Base-by-base conservation (phyloP, 2,888 invertebrate genomes). In the Hydroisotoma schaefferi region DNA sequence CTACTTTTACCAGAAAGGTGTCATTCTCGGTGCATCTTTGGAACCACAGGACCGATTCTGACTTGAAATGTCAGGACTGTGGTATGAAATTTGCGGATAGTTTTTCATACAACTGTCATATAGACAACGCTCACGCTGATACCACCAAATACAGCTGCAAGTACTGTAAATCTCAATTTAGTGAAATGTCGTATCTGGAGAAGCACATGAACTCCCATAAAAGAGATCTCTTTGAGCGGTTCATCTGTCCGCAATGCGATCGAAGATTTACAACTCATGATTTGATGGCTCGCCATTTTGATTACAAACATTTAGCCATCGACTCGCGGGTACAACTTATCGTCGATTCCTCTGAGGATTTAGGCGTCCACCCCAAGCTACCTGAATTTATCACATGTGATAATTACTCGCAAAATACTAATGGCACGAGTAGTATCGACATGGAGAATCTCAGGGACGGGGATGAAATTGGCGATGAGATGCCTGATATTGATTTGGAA, bases 1-100 rank as follows among this genome's bases (percentile, higher is more conserved):
- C n/a, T n/a, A n/a, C n/a, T n/a, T 52, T 52, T 28, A 52, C 28
- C 15, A 52, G 37, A n/a, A 52, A 52, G 37, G 12, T 33, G n/a
- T 33, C 5, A 5, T 52, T 52, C 38, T 4, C 52, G 3, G 5
- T 37, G 12, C 52, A 52, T 25, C 4, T 52, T 5, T 52, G 52
- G 52, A 37, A 18, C 26, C 52, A 52, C 23, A 18, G 52, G 22
- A 12, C 33, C 20, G 37, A 37, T 33, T 29, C 52, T n/a, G 25
- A 52, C 23, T 27, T 52, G 3, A 37, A 15, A 2, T 52, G 52
- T 37, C 2, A 15, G 4, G 52, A 20, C 37, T 52, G 52, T 37
- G 52, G 23, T 8, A 22, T 52, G 4, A 20, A 52, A 33, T 52
- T 52, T 37, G 22, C 12, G 4, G 52, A 52, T 5, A 22, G 37